Conservation (phyloP, 1,140 invertebrate genomes). For the Agraylea sexmaculata region DNA sequence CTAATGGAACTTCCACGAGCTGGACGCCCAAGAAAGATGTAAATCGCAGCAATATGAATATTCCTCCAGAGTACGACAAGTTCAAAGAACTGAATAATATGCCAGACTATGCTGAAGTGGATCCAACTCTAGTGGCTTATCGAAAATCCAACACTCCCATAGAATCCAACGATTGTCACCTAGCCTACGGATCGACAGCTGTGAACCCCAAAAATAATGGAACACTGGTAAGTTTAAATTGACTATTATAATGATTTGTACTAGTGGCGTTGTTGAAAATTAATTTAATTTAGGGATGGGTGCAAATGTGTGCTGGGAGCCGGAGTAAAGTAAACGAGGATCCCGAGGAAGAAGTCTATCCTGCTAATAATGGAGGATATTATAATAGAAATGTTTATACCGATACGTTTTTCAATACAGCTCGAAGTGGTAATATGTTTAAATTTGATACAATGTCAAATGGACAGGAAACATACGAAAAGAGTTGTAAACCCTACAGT, state of each 20-base stretch:
- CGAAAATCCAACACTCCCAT: conserved; percentile 14
- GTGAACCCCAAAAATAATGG: conserved; percentile 25
- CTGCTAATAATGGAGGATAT: conserved; percentile 46
- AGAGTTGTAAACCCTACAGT: conserved; percentile 19
- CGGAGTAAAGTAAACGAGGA: conserved; percentile 30
- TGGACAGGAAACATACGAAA: conserved; percentile 19
- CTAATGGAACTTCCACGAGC: too few relatives aligned
- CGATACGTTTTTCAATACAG: conserved; percentile 47
- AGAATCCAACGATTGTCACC: conserved; percentile 27
- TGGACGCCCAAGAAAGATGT: too few relatives aligned
- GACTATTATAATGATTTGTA: neutral
- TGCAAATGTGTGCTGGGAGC: conserved; percentile 32
- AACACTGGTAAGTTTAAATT: conserved; percentile 30
- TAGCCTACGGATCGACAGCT: conserved; percentile 38
- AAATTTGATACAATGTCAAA: too few relatives aligned
- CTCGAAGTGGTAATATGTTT: too few relatives aligned
- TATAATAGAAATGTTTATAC: conserved; percentile 49
- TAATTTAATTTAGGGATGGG: conserved; percentile 39
- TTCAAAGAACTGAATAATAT: conserved; percentile 36
- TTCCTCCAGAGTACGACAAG: conserved; percentile 42
- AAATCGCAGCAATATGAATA: too few relatives aligned
- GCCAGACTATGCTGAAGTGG: conserved; percentile 48
- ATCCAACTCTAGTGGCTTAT: conserved; percentile 22
- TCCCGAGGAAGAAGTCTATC: conserved; percentile 39
- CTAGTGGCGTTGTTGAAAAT: too few relatives aligned